Conservation (phyloP, 2,113 vertebrate species). For the Eclectus roratus region DNA sequence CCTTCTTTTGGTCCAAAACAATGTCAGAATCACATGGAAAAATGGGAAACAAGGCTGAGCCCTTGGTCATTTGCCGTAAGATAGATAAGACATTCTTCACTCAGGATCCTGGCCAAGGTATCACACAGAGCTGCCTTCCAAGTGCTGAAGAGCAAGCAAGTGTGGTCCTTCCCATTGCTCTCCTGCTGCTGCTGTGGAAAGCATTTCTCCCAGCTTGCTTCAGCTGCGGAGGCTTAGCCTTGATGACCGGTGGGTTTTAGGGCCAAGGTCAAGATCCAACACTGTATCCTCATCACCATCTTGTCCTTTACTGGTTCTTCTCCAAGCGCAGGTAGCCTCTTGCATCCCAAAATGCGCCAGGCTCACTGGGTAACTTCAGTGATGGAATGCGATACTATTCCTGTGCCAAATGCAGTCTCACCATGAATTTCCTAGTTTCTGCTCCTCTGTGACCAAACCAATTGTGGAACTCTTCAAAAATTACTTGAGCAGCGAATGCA, state of each 20-base stretch:
- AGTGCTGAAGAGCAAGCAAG: background rate
- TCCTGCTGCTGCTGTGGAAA: background rate
- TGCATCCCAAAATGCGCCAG: fast-evolving
- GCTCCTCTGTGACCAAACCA: background rate
- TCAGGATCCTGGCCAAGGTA: background rate
- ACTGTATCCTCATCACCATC: background rate
- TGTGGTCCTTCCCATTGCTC: background rate
- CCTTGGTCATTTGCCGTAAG: background rate
- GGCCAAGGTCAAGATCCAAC: background rate
- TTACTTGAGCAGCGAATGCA: background rate
- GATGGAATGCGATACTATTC: background rate
- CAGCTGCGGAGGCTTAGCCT: background rate
- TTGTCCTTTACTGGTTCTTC: background rate
- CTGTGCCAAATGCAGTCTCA: background rate
- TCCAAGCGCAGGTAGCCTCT: background rate
- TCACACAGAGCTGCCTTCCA: background rate
- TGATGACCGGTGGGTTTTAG: background rate
- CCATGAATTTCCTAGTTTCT: background rate
- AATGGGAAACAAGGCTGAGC: background rate
- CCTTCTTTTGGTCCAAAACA: background rate
- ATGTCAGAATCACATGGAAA: background rate
- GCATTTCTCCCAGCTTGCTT: background rate
- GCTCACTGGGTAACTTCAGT: background rate
- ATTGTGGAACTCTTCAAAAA: background rate
- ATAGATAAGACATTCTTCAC: background rate